Conservation (phyloP, 2,888 invertebrate species). For the Endomychus coccineus region DNA sequence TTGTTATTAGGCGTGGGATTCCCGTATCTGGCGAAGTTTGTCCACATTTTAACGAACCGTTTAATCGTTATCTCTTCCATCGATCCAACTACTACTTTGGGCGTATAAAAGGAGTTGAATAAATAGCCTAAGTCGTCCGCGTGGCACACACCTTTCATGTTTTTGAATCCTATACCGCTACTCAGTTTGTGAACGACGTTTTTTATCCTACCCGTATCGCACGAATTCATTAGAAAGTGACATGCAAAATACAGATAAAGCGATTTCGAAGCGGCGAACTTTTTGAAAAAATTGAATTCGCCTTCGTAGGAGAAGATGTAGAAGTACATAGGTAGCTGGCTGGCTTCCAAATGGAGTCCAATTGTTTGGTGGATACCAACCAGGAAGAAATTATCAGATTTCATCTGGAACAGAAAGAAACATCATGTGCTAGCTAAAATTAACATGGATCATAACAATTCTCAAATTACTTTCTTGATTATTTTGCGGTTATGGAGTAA, state of each 20-base stretch:
- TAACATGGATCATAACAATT: too few species aligned
- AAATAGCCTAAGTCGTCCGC: constrained; percentile 28
- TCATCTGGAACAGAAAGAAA: constrained; percentile 15
- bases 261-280: background rate
- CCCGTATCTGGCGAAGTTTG: constrained; percentile 25
- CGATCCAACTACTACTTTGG: constrained; percentile 16
- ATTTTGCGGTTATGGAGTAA: too few species aligned
- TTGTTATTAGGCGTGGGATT: constrained; percentile 19
- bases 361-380: constrained; percentile 9
- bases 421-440: too few species aligned
- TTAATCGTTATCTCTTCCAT: constrained; percentile 20
- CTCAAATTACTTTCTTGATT: too few species aligned
- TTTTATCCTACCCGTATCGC: constrained; percentile 4
- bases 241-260: background rate
- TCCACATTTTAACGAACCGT: constrained; percentile 25
- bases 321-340: constrained; percentile 3
- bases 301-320: constrained; percentile 7
- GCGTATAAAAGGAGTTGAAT: constrained; percentile 20
- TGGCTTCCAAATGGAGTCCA: constrained; percentile 1
- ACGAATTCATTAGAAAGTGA: background rate
- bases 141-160: constrained; percentile 22
- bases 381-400: constrained; percentile 10
- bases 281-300: constrained; percentile 11
- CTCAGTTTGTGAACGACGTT: constrained; percentile 6
- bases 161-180: constrained; percentile 8